These are phyloP conservation scores for Centropus unirufus DNA, from an alignment of 2,113 vertebrate genomes.

Conservation along the genomic window DNA sequence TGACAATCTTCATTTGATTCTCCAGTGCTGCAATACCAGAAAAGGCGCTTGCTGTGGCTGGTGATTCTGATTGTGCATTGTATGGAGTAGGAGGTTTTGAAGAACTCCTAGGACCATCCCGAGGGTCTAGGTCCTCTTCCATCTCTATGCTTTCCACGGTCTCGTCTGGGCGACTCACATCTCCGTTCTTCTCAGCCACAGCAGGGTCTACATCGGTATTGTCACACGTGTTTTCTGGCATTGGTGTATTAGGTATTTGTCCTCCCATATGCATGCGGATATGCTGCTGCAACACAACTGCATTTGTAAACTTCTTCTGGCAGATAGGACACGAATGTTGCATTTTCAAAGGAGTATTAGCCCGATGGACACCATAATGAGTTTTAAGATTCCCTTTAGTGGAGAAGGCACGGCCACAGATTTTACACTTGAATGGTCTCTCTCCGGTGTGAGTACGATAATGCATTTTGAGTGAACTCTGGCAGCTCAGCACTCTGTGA, in stretches of 20 bases:
- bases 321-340: slow-evolving; percentile 98
- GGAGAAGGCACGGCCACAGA: slow-evolving; percentile 95
- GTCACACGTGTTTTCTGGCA: slow-evolving; percentile 84
- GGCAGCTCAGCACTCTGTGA: slow-evolving; percentile 94
- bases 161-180: slow-evolving; percentile 62
- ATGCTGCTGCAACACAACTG: slow-evolving; percentile 94
- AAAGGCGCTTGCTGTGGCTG: slow-evolving; percentile 60
- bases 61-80: slow-evolving; percentile 63
- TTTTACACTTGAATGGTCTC: slow-evolving; percentile 94
- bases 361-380: slow-evolving; percentile 92
- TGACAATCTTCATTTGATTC: slow-evolving; percentile 82
- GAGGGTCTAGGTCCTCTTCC: slow-evolving; percentile 76
- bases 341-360: slow-evolving; percentile 88
- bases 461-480: slow-evolving; percentile 98
- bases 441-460: slow-evolving; percentile 98
- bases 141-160: slow-evolving; percentile 75
- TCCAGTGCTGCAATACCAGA: slow-evolving; percentile 77
- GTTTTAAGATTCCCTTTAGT: slow-evolving; percentile 98
- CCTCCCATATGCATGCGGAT: slow-evolving; percentile 99
- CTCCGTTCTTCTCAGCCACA: slow-evolving; percentile 73
- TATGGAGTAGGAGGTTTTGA: slow-evolving; percentile 56
- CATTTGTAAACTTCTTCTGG: slow-evolving; percentile 98
- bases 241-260: slow-evolving; percentile 92
- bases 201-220: slow-evolving; percentile 72
- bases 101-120: slow-evolving; percentile 70